phyloP scores from a whole-genome alignment of 2,113 vertebrate genomes.

The Ophthalmolycus amberensis region DNA sequence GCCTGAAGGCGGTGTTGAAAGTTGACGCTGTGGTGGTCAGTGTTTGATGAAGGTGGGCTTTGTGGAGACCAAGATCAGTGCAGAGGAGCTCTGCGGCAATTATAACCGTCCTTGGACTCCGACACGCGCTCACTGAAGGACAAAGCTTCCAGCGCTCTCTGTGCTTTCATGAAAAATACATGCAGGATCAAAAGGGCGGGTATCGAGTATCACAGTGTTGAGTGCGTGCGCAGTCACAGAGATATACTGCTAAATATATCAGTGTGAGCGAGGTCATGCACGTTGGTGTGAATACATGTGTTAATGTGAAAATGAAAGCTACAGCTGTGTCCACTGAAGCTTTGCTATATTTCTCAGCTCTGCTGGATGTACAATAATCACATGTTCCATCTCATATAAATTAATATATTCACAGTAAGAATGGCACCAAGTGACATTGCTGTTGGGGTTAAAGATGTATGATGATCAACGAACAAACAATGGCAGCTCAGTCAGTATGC shows the following conservation, averaged over 20 bases:
- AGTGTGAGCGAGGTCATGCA: not conserved
- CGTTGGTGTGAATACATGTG: conserved; percentile 13
- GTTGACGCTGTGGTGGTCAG: conserved; percentile 21
- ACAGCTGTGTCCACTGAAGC: conserved; percentile 36
- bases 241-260: conserved; percentile 29
- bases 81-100: conserved; percentile 22
- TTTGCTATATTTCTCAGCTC: not conserved
- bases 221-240: conserved; percentile 1
- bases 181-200: conserved; percentile 37
- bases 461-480: conserved; percentile 20
- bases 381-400: conserved; percentile 18
- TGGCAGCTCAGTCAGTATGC: not conserved
- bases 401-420: conserved; percentile 17
- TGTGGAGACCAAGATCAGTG: conserved; percentile 13
- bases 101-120: conserved; percentile 58
- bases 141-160: conserved; percentile 34
- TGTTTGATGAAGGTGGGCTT: conserved; percentile 36
- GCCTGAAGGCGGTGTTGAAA: conserved; percentile 20
- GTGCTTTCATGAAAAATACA: conserved; percentile 57
- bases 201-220: conserved; percentile 26
- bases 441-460: conserved; percentile 16
- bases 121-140: conserved; percentile 34
- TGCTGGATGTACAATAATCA: not conserved
- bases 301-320: conserved; percentile 22
- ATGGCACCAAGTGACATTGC: not conserved